A percentile compares a stretch with the other conserved stretches of the same genome.
These are phyloP conservation scores for Pachliopta kotzebuea DNA, from an alignment of 2,888 invertebrate genomes.

Conservation along the genomic window DNA sequence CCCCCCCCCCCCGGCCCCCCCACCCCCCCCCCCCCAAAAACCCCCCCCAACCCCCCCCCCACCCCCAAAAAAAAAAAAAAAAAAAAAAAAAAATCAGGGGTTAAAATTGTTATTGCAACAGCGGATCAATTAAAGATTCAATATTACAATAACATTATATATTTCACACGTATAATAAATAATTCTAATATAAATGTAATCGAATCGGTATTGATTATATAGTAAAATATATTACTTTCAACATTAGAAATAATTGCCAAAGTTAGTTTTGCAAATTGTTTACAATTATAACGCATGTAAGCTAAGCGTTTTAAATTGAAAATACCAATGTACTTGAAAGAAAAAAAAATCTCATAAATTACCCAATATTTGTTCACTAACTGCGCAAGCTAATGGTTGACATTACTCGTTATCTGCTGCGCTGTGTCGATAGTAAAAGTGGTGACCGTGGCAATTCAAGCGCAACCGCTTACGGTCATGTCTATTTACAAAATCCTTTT, in stretches of 20 bases:
- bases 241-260: conserved; percentile 20
- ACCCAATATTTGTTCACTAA: conserved; percentile 29
- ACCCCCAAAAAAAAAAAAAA: no score
- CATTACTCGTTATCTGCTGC: conserved; percentile 9
- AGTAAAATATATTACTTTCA: conserved; percentile 15
- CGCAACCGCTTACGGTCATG: conserved; percentile 53
- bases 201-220: not conserved
- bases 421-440: conserved; percentile 41
- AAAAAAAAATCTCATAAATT: not conserved
- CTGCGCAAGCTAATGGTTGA: conserved; percentile 17
- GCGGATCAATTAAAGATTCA: not conserved
- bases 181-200: not conserved
- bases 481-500: conserved; percentile 61
- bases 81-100: no score
- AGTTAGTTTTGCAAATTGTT: conserved; percentile 22
- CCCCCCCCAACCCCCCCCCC: no score
- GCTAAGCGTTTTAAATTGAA: conserved; percentile 5
- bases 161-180: not conserved
- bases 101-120: not conserved
- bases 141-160: not conserved
- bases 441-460: conserved; percentile 59
- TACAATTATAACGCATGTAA: conserved; percentile 15
- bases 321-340: conserved; percentile 12
- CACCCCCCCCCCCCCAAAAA: no score
- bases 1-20: no score